Percentiles rank a stretch among this genome's conserved stretches.
These are phyloP conservation scores for Onthophagus sagittarius DNA, from an alignment of 2,888 invertebrate genomes.

Conservation along the genomic window DNA sequence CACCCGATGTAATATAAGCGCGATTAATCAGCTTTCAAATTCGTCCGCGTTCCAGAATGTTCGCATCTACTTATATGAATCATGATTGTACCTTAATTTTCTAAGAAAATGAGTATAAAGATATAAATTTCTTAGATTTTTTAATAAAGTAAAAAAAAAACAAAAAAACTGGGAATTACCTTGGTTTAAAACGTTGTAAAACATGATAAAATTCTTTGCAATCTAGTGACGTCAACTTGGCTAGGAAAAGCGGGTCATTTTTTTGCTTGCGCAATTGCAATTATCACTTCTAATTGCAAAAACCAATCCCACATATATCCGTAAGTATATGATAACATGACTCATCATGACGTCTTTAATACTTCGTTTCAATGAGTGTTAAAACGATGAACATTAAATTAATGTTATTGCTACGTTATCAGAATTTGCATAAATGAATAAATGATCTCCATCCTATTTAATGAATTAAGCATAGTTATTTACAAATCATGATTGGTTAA, in stretches of 20 bases:
- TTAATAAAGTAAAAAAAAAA: background rate
- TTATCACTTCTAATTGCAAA: background rate
- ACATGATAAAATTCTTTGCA: background rate
- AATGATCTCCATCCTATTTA: background rate
- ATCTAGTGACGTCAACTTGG: background rate
- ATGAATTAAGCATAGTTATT: background rate
- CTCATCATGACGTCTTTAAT: background rate
- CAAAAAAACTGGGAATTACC: background rate
- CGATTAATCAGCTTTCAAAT: background rate
- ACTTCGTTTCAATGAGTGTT: background rate
- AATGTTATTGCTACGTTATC: background rate
- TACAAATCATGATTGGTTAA: background rate
- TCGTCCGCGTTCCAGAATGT: background rate
- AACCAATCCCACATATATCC: background rate
- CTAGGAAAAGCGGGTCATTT: background rate
- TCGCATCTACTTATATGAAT: background rate
- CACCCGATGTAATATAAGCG: background rate
- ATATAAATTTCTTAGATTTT: background rate
- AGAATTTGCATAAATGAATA: background rate
- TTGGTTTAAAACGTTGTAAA: no score
- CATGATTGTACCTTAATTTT: background rate
- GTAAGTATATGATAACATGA: background rate
- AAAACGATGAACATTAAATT: background rate
- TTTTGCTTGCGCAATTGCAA: background rate
- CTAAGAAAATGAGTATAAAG: background rate